A percentile compares a stretch with the other conserved stretches of the same genome.
These are phyloP conservation scores for Cryptocephalus moraei DNA, from an alignment of 2,888 invertebrate genomes.

Conservation along the genomic window DNA sequence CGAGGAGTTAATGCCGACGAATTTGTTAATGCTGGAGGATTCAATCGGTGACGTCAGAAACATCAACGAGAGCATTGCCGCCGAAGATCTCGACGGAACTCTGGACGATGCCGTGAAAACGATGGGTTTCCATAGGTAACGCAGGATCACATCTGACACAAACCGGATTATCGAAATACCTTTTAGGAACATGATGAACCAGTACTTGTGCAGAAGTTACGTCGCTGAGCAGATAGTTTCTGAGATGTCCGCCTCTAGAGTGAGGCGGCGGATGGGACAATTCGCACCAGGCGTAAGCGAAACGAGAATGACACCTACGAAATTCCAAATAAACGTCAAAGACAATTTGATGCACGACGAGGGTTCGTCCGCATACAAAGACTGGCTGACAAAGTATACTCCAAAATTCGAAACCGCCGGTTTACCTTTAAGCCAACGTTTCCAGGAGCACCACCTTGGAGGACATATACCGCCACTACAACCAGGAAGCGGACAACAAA, in stretches of 20 bases:
- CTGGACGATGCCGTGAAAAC: conserved; percentile 53
- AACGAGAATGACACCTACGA: conserved; percentile 16
- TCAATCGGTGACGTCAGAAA: conserved; percentile 20
- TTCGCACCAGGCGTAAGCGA: conserved; percentile 21
- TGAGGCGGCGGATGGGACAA: conserved; percentile 37
- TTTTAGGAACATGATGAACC: conserved; percentile 63
- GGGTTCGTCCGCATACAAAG: conserved; percentile 62
- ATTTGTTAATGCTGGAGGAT: conserved; percentile 44
- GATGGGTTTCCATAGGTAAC: conserved; percentile 60
- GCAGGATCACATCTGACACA: too few relatives aligned
- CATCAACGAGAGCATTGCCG: conserved; percentile 11
- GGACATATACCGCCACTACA: conserved; percentile 57
- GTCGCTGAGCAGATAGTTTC: conserved; percentile 62
- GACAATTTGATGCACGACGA: conserved; percentile 51
- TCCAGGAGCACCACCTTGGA: conserved; percentile 60
- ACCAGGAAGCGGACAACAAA: conserved; percentile 21
- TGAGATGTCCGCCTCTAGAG: conserved; percentile 44
- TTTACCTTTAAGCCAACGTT: too few relatives aligned
- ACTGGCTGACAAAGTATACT: conserved; percentile 69
- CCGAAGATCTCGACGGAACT: conserved; percentile 40
- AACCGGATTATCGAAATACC: too few relatives aligned
- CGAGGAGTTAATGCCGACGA: conserved; percentile 59
- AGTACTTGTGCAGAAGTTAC: conserved; percentile 65
- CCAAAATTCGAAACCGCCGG: too few relatives aligned
- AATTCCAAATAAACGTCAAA: conserved; percentile 31